These are phyloP conservation scores for Dryoscopus gambensis DNA, from an alignment of 2,113 vertebrate genomes.

Conservation along the genomic window DNA sequence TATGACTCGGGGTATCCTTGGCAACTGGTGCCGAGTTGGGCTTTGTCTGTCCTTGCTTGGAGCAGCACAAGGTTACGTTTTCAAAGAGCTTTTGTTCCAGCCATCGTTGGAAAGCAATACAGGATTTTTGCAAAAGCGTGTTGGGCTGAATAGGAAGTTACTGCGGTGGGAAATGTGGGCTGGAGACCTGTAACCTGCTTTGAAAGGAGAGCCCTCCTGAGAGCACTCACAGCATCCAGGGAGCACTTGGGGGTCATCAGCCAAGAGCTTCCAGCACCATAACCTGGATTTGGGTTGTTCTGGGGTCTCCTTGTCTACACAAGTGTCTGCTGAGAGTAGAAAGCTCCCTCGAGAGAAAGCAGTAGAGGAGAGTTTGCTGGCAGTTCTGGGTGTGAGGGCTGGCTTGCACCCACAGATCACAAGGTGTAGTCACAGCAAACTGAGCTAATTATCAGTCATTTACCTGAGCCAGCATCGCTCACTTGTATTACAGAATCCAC, in stretches of 20 bases:
- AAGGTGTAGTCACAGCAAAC: neutral
- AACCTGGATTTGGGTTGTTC: neutral
- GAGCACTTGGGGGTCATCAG: neutral
- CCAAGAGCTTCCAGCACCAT: neutral
- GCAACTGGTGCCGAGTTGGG: conserved; percentile 39
- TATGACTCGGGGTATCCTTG: conserved; percentile 51
- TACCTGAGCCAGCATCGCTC: neutral
- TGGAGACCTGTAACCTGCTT: neutral
- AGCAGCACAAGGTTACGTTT: conserved; percentile 30
- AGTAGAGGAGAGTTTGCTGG: neutral
- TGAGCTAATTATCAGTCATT: neutral
- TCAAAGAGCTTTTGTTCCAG: conserved; percentile 53
- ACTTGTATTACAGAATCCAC: neutral
- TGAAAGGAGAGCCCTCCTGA: neutral
- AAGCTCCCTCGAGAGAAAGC: neutral
- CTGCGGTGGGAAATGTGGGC: neutral
- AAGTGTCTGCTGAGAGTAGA: neutral
- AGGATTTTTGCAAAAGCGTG: neutral
- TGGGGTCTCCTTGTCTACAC: neutral
- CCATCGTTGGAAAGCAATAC: neutral
- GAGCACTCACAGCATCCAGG: neutral
- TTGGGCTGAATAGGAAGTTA: neutral
- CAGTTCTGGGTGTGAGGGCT: neutral
- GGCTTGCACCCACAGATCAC: neutral
- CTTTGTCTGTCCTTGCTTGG: neutral